Evolutionary conservation across 2,797 vertebrate species (phyloP), one percentile per base, ranked within the genome.

Genomic region (Nyctibius grandis): DNA sequence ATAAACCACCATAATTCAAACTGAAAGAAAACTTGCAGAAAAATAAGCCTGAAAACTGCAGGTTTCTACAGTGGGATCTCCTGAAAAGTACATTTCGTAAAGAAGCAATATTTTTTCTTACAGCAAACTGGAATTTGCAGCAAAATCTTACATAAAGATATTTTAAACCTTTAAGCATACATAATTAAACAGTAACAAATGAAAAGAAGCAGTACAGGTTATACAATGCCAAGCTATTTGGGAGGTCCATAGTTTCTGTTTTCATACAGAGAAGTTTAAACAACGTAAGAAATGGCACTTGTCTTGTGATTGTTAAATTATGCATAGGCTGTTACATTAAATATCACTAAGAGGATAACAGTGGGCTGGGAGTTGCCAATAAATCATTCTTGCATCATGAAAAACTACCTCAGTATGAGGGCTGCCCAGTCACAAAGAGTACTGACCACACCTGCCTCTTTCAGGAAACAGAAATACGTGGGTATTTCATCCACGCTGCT

Each of bases 101-200:
- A 64, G 64, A 94, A 91, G 44, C 10, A 73, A 38, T 81, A 88
- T 50, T 97, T 94, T 94, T 94, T 95, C 87, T 76, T 77, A 83
- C 17, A 34, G 73, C 61, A 97, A 98, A 98, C 97, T 98, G 97
- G 97, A 98, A 98, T 97, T 95, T 98, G 96, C 98, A 97, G 96
- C 95, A 89, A 90, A 95, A 85, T 77, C 77, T 93, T 90, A 92
- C 6, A 73, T 31, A 88, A 89, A 86, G 94, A 97, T 96, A 97
- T 96, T 96, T 97, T 98, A 98, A 98, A 98, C 98, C 98, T 98
- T 98, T 98, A 98, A 98, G 97, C 97, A 97, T 93, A 94, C 77
- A 54, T 75, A 75, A 85, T 80, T 86, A 88, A 97, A 91, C 82
- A 88, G 40, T 34, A 42, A 67, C 31, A 95, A 87, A 90, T 85